Percentiles rank a stretch among this genome's conserved stretches.
phyloP scores from a whole-genome alignment of 2,888 invertebrate species.

The Danaus chrysippus region DNA sequence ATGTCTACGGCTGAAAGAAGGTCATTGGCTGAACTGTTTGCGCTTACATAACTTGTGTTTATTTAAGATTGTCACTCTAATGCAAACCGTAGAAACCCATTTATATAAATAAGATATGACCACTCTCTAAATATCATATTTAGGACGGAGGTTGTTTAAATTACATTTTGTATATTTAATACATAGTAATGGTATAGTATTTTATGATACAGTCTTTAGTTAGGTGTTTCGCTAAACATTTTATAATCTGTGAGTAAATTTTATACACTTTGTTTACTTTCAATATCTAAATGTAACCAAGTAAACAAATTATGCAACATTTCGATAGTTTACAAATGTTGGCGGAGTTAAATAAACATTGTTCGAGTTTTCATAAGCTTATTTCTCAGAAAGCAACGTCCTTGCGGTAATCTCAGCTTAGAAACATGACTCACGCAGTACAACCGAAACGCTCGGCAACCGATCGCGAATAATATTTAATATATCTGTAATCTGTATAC shows the following conservation, averaged over 20 bases:
- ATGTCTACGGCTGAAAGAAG: conserved; percentile 57
- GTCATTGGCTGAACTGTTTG: conserved; percentile 66
- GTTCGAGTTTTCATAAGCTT: conserved; percentile 42
- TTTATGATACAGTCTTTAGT: background rate
- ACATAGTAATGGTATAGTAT: too few species aligned
- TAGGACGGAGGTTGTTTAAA: too few species aligned
- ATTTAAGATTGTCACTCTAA: conserved; percentile 47
- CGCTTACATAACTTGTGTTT: conserved; percentile 66
- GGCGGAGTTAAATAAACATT: conserved; percentile 30
- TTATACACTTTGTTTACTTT: conserved; percentile 3
- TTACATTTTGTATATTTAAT: too few species aligned
- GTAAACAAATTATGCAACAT: conserved; percentile 21
- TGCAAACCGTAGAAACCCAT: conserved; percentile 24
- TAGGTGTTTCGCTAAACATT: background rate
- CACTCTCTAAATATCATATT: background rate
- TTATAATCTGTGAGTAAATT: background rate
- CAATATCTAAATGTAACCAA: conserved; percentile 6
- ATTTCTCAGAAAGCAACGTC: conserved; percentile 60
- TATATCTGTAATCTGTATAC: too few species aligned
- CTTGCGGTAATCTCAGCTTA: conserved; percentile 61
- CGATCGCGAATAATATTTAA: conserved; percentile 50
- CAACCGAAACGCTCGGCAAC: conserved; percentile 56
- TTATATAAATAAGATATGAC: conserved; percentile 18
- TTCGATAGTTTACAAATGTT: conserved; percentile 14
- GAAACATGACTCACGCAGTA: conserved; percentile 60